phyloP scores from a whole-genome alignment of 2,113 vertebrate genomes.

The Anhinga rufa region DNA sequence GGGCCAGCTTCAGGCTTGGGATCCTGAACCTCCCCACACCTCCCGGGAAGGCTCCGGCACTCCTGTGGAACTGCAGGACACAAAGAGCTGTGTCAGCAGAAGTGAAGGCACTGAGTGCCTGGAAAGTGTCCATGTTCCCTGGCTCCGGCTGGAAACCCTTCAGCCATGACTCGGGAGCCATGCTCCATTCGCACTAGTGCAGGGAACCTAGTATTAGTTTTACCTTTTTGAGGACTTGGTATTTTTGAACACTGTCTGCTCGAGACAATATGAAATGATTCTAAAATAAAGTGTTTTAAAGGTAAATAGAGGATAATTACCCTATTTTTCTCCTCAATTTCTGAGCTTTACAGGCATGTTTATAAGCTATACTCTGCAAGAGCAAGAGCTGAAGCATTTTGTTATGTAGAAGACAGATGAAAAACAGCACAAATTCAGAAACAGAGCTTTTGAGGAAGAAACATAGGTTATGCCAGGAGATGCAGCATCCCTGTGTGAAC shows the following conservation, averaged over 20 bases:
- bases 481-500: not conserved
- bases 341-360: not conserved
- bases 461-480: not conserved
- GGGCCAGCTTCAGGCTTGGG: not conserved
- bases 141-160: not conserved
- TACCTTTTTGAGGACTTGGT: not conserved
- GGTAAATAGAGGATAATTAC: not conserved
- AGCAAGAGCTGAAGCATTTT: not conserved
- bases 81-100: not conserved
- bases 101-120: not conserved
- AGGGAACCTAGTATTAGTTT: not conserved
- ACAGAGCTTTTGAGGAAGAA: not conserved
- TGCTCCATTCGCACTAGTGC: not conserved
- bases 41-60: not conserved
- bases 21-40: not conserved
- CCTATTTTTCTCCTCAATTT: not conserved
- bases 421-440: not conserved
- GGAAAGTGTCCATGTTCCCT: rapidly evolving
- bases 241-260: not conserved
- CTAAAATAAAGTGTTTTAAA: not conserved
- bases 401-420: not conserved
- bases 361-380: not conserved
- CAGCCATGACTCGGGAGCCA: not conserved
- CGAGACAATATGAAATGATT: not conserved
- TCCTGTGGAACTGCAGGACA: not conserved